These are phyloP conservation scores for Psix sp. DNA, from an alignment of 1,140 invertebrate species.

Conservation along the genomic window DNA sequence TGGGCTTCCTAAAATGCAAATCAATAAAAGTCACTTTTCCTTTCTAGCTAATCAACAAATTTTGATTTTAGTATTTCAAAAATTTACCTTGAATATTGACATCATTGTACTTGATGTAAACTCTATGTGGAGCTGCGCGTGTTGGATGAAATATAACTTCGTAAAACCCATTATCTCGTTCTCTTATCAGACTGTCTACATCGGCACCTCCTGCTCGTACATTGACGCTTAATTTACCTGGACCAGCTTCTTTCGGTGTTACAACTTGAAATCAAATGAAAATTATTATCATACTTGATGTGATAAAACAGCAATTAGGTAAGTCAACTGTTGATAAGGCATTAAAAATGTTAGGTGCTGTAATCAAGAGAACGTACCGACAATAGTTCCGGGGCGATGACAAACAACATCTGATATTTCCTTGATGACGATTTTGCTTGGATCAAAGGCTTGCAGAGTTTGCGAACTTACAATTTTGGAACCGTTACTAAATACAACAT, in stretches of 20 bases:
- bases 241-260: slow-evolving; percentile 86
- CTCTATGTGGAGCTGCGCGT: slow-evolving; percentile 87
- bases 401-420: slow-evolving; percentile 88
- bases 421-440: slow-evolving; percentile 85
- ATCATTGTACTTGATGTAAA: slow-evolving; percentile 78
- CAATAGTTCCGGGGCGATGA: slow-evolving; percentile 88
- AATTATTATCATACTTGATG: slow-evolving; percentile 3
- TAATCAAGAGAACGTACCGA: too few relatives aligned
- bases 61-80: not conserved
- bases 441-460: slow-evolving; percentile 91
- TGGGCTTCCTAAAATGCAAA: slow-evolving; percentile 83
- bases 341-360: slow-evolving; percentile 4
- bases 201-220: slow-evolving; percentile 87
- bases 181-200: slow-evolving; percentile 88
- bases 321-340: too few relatives aligned
- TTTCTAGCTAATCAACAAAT: not conserved
- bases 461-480: slow-evolving; percentile 79
- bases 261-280: slow-evolving; percentile 74
- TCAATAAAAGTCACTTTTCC: not conserved
- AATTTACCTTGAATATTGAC: slow-evolving; percentile 71
- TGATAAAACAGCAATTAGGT: too few relatives aligned
- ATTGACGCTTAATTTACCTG: slow-evolving; percentile 86
- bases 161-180: slow-evolving; percentile 83
- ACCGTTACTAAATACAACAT: slow-evolving; percentile 78
- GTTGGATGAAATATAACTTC: slow-evolving; percentile 92